Base-by-base conservation (phyloP, 2,797 vertebrate species). In the Enteromius radiatus region DNA sequence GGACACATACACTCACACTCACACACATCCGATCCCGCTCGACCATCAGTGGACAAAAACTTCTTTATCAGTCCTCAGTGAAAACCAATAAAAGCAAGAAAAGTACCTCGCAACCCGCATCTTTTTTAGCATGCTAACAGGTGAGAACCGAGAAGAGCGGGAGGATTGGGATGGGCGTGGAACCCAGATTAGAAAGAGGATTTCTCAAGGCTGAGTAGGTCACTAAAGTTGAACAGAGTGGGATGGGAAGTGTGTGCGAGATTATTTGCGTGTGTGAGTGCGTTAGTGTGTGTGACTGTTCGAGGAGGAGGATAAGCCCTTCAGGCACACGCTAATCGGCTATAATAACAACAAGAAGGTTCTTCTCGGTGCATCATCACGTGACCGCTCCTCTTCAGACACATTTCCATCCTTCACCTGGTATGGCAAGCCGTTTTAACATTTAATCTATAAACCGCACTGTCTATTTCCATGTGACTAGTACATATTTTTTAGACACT, bases 131-230 rank as follows among this genome's bases (percentile, higher is more conserved):
- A 88, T 86, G 84, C 86, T 88, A 89, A 86, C 89, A 91, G 91
- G 90, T 92, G 88, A 94, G 38, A 61, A 85, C 85, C 82, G 83
- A n/a, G 49, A 10, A 26, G 54, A 71, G 10, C 14, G 8, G 52
- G 81, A 86, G 12, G 17, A 31, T 38, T 67, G 84, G 73, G 28
- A 19, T 33, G 28, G 61, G 61, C 3, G 61, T 65, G 80, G 69
- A 45, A 26, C 61, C 19, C 5, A 85, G 92, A 94, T 95, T 95
- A 94, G 88, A 41, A 67, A 85, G 88, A 75, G 93, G 93, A 94
- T 94, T 94, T 93, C 86, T 74, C 78, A 14, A 77, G 87, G 86
- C 87, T 90, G 87, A 86, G 84, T 84, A 89, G 91, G 91, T 92
- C 89, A 93, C n/a, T 78, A 76, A 88, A 87, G 86, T 88, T 69